phyloP scores from a whole-genome alignment of 1,140 invertebrate genomes.

The Leguminivora glycinivorella region DNA sequence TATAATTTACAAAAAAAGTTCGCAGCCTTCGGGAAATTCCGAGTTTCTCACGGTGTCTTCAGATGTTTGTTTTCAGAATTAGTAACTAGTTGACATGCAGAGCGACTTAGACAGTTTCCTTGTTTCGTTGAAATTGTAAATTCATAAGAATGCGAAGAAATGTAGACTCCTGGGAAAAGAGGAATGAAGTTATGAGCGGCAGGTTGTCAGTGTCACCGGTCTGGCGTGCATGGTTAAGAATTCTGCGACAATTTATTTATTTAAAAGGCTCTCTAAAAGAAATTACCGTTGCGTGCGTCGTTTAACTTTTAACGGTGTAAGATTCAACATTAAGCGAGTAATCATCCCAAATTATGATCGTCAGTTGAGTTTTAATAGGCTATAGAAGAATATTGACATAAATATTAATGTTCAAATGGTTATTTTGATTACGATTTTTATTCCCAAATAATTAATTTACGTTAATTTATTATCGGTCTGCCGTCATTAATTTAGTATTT shows the following conservation, averaged over 20 bases:
- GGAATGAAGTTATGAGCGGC: constrained; percentile 21
- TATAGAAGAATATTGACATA: too few species aligned
- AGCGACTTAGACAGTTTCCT: constrained; percentile 28
- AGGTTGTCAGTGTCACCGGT: constrained; percentile 8
- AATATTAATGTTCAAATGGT: too few species aligned
- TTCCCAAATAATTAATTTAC: too few species aligned
- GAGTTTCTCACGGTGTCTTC: constrained; percentile 14
- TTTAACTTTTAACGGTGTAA: constrained; percentile 8
- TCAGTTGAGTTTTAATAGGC: too few species aligned
- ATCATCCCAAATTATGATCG: too few species aligned
- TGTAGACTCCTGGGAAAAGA: constrained; percentile 13
- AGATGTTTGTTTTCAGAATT: constrained; percentile 18
- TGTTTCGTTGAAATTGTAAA: constrained; percentile 17
- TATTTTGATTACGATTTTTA: too few species aligned
- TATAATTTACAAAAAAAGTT: constrained; percentile 14
- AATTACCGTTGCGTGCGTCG: background rate
- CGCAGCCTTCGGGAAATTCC: constrained; percentile 13
- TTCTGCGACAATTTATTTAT: constrained; percentile 14
- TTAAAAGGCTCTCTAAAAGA: background rate
- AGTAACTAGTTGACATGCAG: constrained; percentile 23
- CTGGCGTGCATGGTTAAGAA: background rate
- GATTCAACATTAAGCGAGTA: background rate
- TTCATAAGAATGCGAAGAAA: constrained; percentile 28
- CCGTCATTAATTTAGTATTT: too few species aligned
- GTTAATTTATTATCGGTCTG: too few species aligned